Conservation (phyloP, 2,797 vertebrate genomes). For the Hypotaenidia philippensis region DNA sequence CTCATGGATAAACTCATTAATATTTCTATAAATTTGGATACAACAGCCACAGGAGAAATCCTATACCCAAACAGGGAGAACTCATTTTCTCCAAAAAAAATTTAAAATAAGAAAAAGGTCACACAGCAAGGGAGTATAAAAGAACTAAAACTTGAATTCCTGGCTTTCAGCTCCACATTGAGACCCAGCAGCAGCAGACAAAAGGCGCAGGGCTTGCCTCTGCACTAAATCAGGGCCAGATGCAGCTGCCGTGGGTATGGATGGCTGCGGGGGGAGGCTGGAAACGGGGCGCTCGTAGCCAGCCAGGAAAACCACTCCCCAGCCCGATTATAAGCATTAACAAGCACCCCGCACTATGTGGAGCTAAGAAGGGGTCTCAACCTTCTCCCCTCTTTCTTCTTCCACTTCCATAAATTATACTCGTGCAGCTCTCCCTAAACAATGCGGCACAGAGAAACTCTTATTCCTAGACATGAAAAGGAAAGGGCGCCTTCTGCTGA, state of each 20-base stretch:
- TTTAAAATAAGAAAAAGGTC: neutral
- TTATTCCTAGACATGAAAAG: neutral
- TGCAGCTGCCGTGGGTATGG: neutral
- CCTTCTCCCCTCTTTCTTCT: neutral
- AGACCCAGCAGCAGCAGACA: conserved; percentile 47
- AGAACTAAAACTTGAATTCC: conserved; percentile 51
- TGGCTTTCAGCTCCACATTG: conserved; percentile 41
- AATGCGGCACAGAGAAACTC: neutral
- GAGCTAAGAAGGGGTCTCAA: neutral
- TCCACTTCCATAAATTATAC: neutral
- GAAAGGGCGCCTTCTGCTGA: neutral
- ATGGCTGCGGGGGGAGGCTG: neutral
- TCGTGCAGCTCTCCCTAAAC: neutral
- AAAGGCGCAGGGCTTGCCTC: conserved; percentile 55
- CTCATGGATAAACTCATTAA: neutral
- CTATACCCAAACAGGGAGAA: neutral
- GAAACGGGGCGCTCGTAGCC: neutral
- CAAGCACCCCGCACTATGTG: fast-evolving
- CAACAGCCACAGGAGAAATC: neutral
- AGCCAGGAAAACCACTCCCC: neutral
- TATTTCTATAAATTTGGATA: neutral
- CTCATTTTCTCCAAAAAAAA: neutral
- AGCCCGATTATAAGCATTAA: neutral
- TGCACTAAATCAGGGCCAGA: conserved; percentile 66
- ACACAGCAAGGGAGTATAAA: neutral